Base-by-base conservation (phyloP, 2,888 invertebrate species). In the Clitarchus hookeri region DNA sequence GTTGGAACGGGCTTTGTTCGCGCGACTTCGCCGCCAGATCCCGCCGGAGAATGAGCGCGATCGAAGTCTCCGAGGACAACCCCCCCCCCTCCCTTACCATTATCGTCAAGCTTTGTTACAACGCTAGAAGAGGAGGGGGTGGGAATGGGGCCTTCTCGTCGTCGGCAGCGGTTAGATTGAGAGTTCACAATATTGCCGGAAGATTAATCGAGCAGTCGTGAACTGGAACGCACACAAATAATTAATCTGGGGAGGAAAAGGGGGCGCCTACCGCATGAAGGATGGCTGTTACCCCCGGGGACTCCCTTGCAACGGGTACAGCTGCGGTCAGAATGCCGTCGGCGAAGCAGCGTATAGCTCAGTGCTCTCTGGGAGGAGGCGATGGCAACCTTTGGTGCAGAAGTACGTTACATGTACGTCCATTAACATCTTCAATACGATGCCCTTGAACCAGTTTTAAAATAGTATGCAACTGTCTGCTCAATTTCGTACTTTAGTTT, bases 191-290 rank as follows among this genome's bases (percentile, higher is more conserved):
- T 65, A 65, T 65, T 65, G 65, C 23, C 12, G 19, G 77, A 83
- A 85, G 85, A 85, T 85, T 85, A 85, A 85, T 85, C 85, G 85
- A 85, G 84, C 26, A 25, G 85, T 25, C 80, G 65, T 54, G 85
- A 85, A 85, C 85, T 83, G 83, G 85, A 85, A 83, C 54, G 77
- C 85, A 83, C 85, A 83, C 83, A 85, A 85, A 85, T 84, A 85
- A 85, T 85, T 83, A 85, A 85, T 85, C 85, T 85, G n/a, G 65
- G n/a, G 65, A 65, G n/a, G 65, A 19, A n/a, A 65, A n/a, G 2
- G n/a, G 65, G 19, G n/a, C 13, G 53, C 4, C 12, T 53, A 1
- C 65, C 65, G 65, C 48, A n/a, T 65, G 65, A 65, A 65, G 65
- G n/a, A 65, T 65, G 65, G 65, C n/a, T n/a, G 65, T 65, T 65